Base-by-base conservation (phyloP, 2,113 vertebrate genomes). In the Zosterops japonicus region DNA sequence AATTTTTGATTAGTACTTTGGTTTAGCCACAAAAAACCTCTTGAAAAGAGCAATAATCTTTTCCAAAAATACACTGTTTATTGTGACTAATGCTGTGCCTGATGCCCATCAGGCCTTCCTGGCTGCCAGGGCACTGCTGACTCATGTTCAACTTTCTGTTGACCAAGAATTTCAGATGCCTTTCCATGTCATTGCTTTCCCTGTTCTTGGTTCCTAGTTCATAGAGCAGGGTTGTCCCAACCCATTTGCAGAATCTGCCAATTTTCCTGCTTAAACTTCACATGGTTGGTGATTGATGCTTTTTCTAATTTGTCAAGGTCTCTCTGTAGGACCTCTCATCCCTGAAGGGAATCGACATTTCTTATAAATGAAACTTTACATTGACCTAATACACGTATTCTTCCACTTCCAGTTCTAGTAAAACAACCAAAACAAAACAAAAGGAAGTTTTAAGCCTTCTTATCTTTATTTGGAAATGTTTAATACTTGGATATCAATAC, bases 281-380 rank as follows among this genome's bases (percentile, higher is more conserved):
- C 17, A 29, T 1, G 3, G 19, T 25, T 81, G 33, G 44, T 28
- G 27, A 28, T 36, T 39, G 19, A 5, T 2, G 15, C 18, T 28
- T 12, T 28, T 31, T 12, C 14, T 60, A 23, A 59, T 52, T n/a
- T 52, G 33, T n/a, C 1, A 10, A 89, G 36, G 28, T 67, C 19
- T 67, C 27, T 33, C 23, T 81, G 19, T 14, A 52, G 36, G 18
- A 49, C 14, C 23, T 33, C 22, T 13, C 18, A 39, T 23, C 5
- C 6, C 46, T 39, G 0, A 0, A 74, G 7, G 12, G 22, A 65
- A 31, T 5, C 0, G 0, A 52, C 4, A 11, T 52, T 81, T 70
- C 7, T 61, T 82, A 21, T 50, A 59, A 83, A 44, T 50, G 0
- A 85, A 85, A 31, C 7, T 57, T 6, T 39, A 39, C 39, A 39